Percentiles rank a stretch among this genome's conserved stretches.
phyloP scores from a whole-genome alignment of 64 coral and sea anemone genomes.

The Porites australiensis region DNA sequence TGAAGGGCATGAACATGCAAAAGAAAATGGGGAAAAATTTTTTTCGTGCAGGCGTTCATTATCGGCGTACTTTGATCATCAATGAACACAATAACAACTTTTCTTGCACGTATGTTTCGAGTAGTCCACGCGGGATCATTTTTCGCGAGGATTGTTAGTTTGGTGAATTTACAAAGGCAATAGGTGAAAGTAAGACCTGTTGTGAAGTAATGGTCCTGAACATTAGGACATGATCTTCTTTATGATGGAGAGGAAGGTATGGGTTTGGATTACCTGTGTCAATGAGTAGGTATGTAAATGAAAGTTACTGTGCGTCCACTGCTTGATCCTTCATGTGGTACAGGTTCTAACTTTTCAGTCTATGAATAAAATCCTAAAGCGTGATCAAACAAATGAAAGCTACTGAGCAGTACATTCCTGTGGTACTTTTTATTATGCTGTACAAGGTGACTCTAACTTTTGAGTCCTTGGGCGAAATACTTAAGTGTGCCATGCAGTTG shows the following conservation, averaged over 20 bases:
- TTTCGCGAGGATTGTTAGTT: not conserved
- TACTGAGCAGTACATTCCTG: too few relatives aligned
- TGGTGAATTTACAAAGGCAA: not conserved
- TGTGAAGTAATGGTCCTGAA: not conserved
- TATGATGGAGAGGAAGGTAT: not conserved
- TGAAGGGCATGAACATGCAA: not conserved
- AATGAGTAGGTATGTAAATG: too few relatives aligned
- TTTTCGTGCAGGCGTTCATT: slow-evolving; percentile 1
- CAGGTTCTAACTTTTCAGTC: too few relatives aligned
- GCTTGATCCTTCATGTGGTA: too few relatives aligned
- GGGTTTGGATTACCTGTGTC: not conserved
- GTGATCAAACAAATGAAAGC: too few relatives aligned
- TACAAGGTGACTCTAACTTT: too few relatives aligned
- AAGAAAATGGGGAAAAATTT: not conserved
- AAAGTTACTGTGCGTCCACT: too few relatives aligned
- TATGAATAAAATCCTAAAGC: too few relatives aligned
- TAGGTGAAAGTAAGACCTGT: not conserved
- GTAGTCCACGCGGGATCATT: not conserved
- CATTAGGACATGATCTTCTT: too few relatives aligned
- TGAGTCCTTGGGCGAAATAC: too few relatives aligned
- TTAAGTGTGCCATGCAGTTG: too few relatives aligned
- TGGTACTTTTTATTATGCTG: too few relatives aligned
- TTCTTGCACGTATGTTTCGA: not conserved
- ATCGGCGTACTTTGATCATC: not conserved
- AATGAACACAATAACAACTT: not conserved